Base-by-base conservation (phyloP, 2,113 vertebrate species). In the Odocoileus hemionus region DNA sequence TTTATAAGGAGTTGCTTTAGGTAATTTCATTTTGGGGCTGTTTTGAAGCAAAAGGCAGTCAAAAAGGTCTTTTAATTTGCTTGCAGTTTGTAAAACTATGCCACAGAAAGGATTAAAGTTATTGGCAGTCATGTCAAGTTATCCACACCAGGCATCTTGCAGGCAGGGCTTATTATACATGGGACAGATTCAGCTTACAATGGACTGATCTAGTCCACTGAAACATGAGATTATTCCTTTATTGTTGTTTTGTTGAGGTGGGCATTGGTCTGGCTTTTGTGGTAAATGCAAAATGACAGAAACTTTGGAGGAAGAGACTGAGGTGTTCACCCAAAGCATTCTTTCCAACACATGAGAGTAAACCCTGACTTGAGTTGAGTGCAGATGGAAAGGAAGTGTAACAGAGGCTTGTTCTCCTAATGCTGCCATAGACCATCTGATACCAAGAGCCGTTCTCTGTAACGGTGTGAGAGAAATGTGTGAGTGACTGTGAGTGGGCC, bases 381-480 rank as follows among this genome's bases (percentile, higher is more conserved):
- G 14, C 25, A 21, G 26, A 33, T 54, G 26, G 60, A 60, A 87
- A 76, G 30, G n/a, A 86, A 76, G 13, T 33, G 6, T 55, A 25
- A 54, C 15, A 36, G 36, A 76, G 43, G 16, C 36, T 54, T 64
- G 19, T 54, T 43, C 39, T 87, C 61, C 47, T 23, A 33, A 25
- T 33, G 70, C 14, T 64, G 47, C 70, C 23, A 9, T 5, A 26
- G 43, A 52, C 2, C 28, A 14, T 95, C 64, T 25, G 52, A 67
- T 13, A 52, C 52, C 21, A 36, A 36, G 43, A 82, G 36, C 6
- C 26, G 43, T 12, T 79, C 26, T 47, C 45, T 39, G 25, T 33
- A 23, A 17, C 0, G 0, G 10, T 9, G 2, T 25, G 58, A 67
- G 7, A 33, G 7, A 2, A 17, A 61, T 23, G n/a, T 50, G 47